A percentile compares a stretch with the other conserved stretches of the same genome.
These are phyloP conservation scores for Mus caroli DNA, from an alignment of 2,797 vertebrate species.

Conservation along the genomic window DNA sequence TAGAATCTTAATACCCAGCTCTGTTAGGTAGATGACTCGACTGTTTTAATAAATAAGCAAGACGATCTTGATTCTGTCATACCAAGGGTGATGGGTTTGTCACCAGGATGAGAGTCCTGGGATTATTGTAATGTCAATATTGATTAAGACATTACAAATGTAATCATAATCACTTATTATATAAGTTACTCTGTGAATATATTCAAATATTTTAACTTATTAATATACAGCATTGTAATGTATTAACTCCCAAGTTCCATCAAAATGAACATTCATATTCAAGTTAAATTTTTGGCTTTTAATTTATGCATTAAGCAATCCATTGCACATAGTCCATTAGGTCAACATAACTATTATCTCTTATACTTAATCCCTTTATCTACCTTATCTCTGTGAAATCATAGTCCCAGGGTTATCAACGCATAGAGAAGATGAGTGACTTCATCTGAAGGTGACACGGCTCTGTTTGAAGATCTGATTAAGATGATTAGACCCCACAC, in stretches of 20 bases:
- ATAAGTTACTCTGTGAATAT: background rate
- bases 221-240: background rate
- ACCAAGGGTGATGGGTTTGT: background rate
- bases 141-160: background rate
- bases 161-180: background rate
- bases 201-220: background rate
- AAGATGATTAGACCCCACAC: background rate
- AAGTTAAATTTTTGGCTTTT: background rate
- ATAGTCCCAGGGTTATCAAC: background rate
- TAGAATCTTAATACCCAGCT: background rate
- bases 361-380: background rate
- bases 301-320: background rate
- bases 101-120: background rate
- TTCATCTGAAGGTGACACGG: background rate
- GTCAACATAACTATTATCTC: background rate
- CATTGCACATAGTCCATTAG: background rate
- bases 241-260: background rate
- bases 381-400: background rate
- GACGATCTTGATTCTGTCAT: background rate
- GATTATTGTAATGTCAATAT: background rate
- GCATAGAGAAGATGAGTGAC: background rate
- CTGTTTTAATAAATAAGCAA: slow-evolving; percentile 50
- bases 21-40: background rate
- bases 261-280: background rate
- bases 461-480: background rate